Conservation (phyloP, 1,140 invertebrate genomes). For the Maniola jurtina region DNA sequence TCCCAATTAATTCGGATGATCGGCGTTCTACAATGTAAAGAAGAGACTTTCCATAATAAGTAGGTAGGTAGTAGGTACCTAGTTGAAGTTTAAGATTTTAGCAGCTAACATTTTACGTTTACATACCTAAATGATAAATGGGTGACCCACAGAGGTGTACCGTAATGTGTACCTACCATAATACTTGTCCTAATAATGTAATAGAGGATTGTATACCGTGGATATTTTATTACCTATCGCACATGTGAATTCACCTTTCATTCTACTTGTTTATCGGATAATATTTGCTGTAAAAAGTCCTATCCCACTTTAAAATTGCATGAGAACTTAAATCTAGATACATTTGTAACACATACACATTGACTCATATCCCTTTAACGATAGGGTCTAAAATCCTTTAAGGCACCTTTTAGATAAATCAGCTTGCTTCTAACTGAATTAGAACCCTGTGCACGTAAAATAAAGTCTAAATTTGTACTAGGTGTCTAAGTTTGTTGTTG, state of each 20-base stretch:
- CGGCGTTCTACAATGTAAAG: no score
- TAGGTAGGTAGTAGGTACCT: no score
- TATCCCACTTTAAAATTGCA: constrained; percentile 12
- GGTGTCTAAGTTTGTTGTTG: constrained; percentile 1
- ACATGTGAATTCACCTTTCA: not conserved
- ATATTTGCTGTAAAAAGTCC: constrained; percentile 8
- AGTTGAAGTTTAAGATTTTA: no score
- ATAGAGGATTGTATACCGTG: no score
- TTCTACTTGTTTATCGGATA: constrained; percentile 11
- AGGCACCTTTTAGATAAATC: not conserved
- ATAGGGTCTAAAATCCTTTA: constrained; percentile 4
- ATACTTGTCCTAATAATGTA: no score
- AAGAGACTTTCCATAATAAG: no score
- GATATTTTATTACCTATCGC: not conserved
- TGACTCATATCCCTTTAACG: not conserved
- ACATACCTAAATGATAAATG: no score
- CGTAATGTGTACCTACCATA: no score
- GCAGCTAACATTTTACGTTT: no score
- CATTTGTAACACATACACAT: not conserved
- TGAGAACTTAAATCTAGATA: constrained; percentile 1
- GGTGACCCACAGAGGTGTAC: no score
- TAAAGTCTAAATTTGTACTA: constrained; percentile 6
- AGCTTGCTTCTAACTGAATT: not conserved
- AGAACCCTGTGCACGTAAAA: not conserved
- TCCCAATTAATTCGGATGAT: no score